These are phyloP conservation scores for Cheilosia impressa DNA, from an alignment of 2,888 invertebrate genomes.

Conservation along the genomic window DNA sequence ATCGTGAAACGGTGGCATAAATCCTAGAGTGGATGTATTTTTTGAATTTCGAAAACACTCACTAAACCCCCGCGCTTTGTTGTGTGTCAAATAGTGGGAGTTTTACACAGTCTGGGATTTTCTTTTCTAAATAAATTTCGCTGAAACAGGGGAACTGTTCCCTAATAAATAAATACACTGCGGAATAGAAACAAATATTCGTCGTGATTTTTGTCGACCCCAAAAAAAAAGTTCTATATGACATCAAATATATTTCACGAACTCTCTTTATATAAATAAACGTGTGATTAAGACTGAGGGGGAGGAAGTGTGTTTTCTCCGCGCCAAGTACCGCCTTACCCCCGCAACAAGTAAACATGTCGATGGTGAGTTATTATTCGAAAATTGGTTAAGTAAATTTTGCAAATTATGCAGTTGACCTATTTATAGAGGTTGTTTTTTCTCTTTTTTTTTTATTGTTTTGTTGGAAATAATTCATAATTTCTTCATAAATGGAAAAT, in stretches of 20 bases:
- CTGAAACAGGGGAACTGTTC: slow-evolving; percentile 34
- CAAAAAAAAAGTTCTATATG: slow-evolving; percentile 17
- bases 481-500: slow-evolving; percentile 67
- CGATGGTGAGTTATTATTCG: slow-evolving; percentile 59
- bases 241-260: slow-evolving; percentile 60
- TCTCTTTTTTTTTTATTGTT: slow-evolving; percentile 18
- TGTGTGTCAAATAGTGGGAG: slow-evolving; percentile 37
- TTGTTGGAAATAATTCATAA: slow-evolving; percentile 62
- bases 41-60: slow-evolving; percentile 24
- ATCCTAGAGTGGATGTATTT: slow-evolving; percentile 12
- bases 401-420: slow-evolving; percentile 64
- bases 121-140: slow-evolving; percentile 33
- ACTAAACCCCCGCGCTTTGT: slow-evolving; percentile 34
- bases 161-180: slow-evolving; percentile 25
- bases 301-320: slow-evolving; percentile 18
- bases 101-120: slow-evolving; percentile 7
- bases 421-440: slow-evolving; percentile 47
- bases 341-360: slow-evolving; percentile 26
- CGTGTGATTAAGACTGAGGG: slow-evolving; percentile 42
- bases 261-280: slow-evolving; percentile 48
- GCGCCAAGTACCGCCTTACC: background rate
- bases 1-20: slow-evolving; percentile 41
- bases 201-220: slow-evolving; percentile 24
- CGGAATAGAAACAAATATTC: slow-evolving; percentile 15
- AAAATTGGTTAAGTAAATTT: slow-evolving; percentile 30